phyloP scores from a whole-genome alignment of 2,888 invertebrate genomes.

The Nowickia ferox region DNA sequence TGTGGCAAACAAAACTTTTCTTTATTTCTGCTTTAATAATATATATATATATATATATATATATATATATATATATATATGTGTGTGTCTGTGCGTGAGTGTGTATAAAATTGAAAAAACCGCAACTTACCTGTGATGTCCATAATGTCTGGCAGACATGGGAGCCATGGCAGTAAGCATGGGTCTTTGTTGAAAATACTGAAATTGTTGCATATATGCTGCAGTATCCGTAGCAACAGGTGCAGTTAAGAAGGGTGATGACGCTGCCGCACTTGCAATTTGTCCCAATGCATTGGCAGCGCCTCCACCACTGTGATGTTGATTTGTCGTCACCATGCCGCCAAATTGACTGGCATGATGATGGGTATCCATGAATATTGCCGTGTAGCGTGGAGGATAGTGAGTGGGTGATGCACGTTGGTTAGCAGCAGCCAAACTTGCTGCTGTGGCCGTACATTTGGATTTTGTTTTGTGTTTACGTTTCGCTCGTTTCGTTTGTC shows the following conservation, averaged over 20 bases:
- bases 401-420: slow-evolving; percentile 74
- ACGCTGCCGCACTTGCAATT: slow-evolving; percentile 76
- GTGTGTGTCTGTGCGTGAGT: no score
- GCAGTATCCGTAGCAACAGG: slow-evolving; percentile 71
- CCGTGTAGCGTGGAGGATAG: slow-evolving; percentile 81
- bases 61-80: no score
- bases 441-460: slow-evolving; percentile 73
- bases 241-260: slow-evolving; percentile 75
- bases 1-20: no score
- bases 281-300: slow-evolving; percentile 77
- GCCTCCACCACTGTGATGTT: slow-evolving; percentile 72
- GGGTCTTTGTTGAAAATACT: slow-evolving; percentile 77
- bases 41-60: no score
- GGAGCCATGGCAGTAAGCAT: slow-evolving; percentile 72
- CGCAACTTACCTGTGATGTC: slow-evolving; percentile 73
- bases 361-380: slow-evolving; percentile 79
- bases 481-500: slow-evolving; percentile 78
- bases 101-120: no score
- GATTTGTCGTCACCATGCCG: slow-evolving; percentile 49
- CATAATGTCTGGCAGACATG: slow-evolving; percentile 57
- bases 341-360: slow-evolving; percentile 62
- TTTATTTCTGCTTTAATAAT: no score
- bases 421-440: slow-evolving; percentile 65
- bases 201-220: slow-evolving; percentile 76
- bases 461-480: slow-evolving; percentile 78